Percentiles rank a stretch among this genome's conserved stretches.
These are phyloP conservation scores for Phasianus colchicus DNA, from an alignment of 2,113 vertebrate species.

Conservation along the genomic window DNA sequence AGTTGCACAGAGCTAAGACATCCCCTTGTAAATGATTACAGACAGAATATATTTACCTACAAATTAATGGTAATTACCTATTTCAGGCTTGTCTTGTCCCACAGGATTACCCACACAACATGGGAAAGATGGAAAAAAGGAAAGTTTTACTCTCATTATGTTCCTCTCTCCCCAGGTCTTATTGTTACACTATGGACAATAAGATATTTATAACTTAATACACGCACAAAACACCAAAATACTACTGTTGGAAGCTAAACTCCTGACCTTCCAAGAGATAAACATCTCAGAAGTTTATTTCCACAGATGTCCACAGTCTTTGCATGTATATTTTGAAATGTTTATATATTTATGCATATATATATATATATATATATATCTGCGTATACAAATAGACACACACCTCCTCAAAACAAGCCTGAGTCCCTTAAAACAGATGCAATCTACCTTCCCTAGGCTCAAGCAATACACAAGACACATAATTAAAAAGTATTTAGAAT, in stretches of 20 bases:
- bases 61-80: background rate
- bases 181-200: background rate
- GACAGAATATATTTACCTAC: background rate
- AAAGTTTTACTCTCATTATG: background rate
- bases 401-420: background rate
- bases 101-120: background rate
- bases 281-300: background rate
- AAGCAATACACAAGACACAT: rapidly evolving
- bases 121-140: background rate
- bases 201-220: background rate
- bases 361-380: no score
- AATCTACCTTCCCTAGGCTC: background rate
- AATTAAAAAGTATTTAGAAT: rapidly evolving
- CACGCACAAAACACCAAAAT: background rate
- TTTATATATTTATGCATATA: rapidly evolving
- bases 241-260: background rate
- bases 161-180: background rate
- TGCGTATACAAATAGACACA: rapidly evolving
- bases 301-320: background rate
- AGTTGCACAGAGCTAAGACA: background rate
- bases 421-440: background rate
- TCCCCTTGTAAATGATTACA: background rate
- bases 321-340: rapidly evolving
- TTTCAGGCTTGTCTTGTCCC: background rate
- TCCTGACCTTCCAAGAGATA: background rate